Evolutionary conservation across 2,113 vertebrate species (phyloP).

Genomic region (Drymodes brunneopygia): DNA sequence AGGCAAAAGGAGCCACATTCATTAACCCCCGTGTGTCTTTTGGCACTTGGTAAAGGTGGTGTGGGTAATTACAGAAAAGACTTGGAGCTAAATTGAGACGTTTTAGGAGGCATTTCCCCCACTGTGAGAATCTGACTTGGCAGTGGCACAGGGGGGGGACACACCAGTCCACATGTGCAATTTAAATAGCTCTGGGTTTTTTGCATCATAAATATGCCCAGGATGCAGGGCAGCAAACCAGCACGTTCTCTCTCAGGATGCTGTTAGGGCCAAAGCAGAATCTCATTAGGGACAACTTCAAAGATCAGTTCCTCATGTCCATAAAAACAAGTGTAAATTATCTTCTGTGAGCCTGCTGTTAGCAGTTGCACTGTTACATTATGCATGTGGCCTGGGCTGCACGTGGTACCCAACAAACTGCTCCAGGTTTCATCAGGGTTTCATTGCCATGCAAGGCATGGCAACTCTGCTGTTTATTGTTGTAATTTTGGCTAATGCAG

Average conservation of each 20-base stretch:
- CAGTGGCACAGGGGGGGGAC: neutral
- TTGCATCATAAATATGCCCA: slow-evolving; percentile 70
- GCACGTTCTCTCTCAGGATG: slow-evolving; percentile 76
- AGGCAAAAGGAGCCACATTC: neutral
- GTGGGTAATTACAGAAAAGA: neutral
- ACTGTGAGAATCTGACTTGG: slow-evolving; percentile 7
- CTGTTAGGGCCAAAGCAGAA: slow-evolving; percentile 78
- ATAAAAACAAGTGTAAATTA: slow-evolving; percentile 84
- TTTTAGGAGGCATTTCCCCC: neutral
- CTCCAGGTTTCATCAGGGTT: slow-evolving; percentile 23
- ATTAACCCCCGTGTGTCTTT: neutral
- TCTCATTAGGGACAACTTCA: slow-evolving; percentile 83
- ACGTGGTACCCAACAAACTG: slow-evolving; percentile 34
- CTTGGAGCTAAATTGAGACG: neutral
- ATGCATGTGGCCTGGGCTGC: slow-evolving; percentile 74
- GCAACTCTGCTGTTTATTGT: slow-evolving; percentile 60
- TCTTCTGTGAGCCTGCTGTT: slow-evolving; percentile 79
- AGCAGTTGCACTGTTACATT: slow-evolving; percentile 76
- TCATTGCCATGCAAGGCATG: slow-evolving; percentile 60
- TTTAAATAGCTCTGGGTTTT: slow-evolving; percentile 67
- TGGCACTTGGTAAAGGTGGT: neutral
- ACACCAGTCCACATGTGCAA: slow-evolving; percentile 41
- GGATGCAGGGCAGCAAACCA: slow-evolving; percentile 69
- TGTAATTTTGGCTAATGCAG: slow-evolving; percentile 41
- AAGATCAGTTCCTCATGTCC: slow-evolving; percentile 79